A percentile compares a stretch with the other conserved stretches of the same genome.
Evolutionary conservation across 2,113 vertebrate genomes (phyloP).

Genomic region (Coturnix japonica): DNA sequence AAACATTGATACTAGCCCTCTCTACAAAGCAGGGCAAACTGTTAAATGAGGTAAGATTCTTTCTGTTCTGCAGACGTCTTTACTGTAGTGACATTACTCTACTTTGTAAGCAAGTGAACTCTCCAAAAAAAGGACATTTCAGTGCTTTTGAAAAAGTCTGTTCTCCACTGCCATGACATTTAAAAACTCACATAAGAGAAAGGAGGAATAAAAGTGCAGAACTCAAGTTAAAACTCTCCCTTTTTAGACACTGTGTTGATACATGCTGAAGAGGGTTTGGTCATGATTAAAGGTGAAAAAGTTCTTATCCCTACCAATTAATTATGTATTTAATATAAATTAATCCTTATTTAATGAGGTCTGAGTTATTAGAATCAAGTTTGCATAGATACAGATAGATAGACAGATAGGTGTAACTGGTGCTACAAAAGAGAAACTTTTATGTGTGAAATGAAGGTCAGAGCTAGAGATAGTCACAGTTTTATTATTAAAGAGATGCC

Average conservation of each 20-base stretch:
- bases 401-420: not conserved
- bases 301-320: not conserved
- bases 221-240: not conserved
- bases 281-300: not conserved
- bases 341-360: slow-evolving; percentile 40
- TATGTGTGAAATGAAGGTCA: slow-evolving; percentile 9
- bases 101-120: not conserved
- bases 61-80: not conserved
- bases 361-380: slow-evolving; percentile 8
- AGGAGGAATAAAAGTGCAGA: not conserved
- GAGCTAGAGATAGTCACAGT: not conserved
- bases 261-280: not conserved
- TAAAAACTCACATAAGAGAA: not conserved
- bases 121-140: not conserved
- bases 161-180: not conserved
- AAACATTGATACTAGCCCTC: not conserved
- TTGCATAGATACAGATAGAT: not conserved
- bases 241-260: not conserved
- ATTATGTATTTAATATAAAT: slow-evolving; percentile 17
- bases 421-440: not conserved
- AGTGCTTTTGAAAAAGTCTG: not conserved
- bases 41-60: not conserved
- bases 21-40: not conserved
- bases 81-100: not conserved
- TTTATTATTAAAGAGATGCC: slow-evolving; percentile 19